Evolutionary conservation across 2,797 vertebrate genomes (phyloP).

Genomic region (Telmatherina bonti): DNA sequence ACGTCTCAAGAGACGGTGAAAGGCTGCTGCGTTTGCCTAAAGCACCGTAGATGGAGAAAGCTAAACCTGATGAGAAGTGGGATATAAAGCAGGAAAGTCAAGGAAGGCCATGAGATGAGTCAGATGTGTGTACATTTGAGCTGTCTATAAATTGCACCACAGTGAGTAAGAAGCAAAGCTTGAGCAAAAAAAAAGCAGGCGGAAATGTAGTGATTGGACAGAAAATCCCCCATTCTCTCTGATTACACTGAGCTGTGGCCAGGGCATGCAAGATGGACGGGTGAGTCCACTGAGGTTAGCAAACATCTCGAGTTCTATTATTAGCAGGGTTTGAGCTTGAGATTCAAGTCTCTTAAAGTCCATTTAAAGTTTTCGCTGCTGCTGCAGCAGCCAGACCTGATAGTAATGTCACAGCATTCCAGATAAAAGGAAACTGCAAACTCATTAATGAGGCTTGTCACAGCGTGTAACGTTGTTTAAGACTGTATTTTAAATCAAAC

Average conservation of each 20-base stretch:
- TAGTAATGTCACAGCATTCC: not conserved
- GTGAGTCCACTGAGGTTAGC: constrained; percentile 8
- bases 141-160: constrained; percentile 60
- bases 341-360: not conserved
- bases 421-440: not conserved
- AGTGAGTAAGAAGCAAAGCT: constrained; percentile 35
- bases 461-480: not conserved
- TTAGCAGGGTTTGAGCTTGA: not conserved
- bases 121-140: constrained; percentile 42
- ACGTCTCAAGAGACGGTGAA: constrained; percentile 14
- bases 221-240: constrained; percentile 34
- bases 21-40: constrained; percentile 29
- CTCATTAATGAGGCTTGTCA: not conserved
- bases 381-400: not conserved
- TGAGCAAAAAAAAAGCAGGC: constrained; percentile 28
- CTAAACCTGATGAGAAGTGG: constrained; percentile 19
- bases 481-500: no score
- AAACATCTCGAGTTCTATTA: constrained; percentile 6
- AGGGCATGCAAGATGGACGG: constrained; percentile 15
- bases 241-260: constrained; percentile 35
- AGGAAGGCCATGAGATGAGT: constrained; percentile 54
- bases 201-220: constrained; percentile 41
- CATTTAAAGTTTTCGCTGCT: not conserved
- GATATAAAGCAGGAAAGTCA: constrained; percentile 36
- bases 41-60: constrained; percentile 6